Evolutionary conservation across 2,113 vertebrate species (phyloP).

Genomic region (Oncorhynchus masou): DNA sequence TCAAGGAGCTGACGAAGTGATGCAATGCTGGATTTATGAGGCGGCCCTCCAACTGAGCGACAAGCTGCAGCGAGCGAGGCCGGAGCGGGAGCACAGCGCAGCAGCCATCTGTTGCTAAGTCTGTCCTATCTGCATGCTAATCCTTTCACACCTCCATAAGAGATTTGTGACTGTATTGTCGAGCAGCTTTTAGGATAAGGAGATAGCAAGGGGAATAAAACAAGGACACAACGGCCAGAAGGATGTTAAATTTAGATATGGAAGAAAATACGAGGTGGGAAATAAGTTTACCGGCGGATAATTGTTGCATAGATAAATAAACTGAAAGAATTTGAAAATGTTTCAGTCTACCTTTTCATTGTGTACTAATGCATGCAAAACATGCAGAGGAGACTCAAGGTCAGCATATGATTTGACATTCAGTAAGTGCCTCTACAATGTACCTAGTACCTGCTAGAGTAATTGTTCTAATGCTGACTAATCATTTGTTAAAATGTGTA

Average conservation of each 20-base stretch:
- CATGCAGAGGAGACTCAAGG: slow-evolving; percentile 47
- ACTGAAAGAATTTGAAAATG: slow-evolving; percentile 14
- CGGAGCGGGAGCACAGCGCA: slow-evolving; percentile 36
- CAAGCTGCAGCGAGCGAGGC: slow-evolving; percentile 59
- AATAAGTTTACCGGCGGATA: slow-evolving; percentile 20
- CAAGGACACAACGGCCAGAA: slow-evolving; percentile 44
- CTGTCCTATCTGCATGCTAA: slow-evolving; percentile 67
- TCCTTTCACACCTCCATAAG: slow-evolving; percentile 56
- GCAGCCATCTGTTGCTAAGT: slow-evolving; percentile 73
- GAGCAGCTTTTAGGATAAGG: slow-evolving; percentile 49
- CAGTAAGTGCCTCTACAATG: slow-evolving; percentile 21
- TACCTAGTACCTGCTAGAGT: slow-evolving; percentile 20
- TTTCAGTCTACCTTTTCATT: slow-evolving; percentile 5
- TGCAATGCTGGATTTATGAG: slow-evolving; percentile 64
- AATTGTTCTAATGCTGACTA: slow-evolving; percentile 51
- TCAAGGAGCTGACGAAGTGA: slow-evolving; percentile 50
- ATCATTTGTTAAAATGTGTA: slow-evolving; percentile 38
- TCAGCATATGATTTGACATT: slow-evolving; percentile 49
- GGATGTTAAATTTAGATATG: slow-evolving; percentile 53
- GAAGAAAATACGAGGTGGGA: slow-evolving; percentile 28
- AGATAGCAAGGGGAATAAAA: slow-evolving; percentile 36
- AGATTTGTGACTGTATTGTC: slow-evolving; percentile 32
- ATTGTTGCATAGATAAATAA: neutral
- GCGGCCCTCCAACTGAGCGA: slow-evolving; percentile 60
- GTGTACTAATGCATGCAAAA: slow-evolving; percentile 42